Conservation (phyloP, 1,140 invertebrate genomes). For the Monomorium pharaonis region DNA sequence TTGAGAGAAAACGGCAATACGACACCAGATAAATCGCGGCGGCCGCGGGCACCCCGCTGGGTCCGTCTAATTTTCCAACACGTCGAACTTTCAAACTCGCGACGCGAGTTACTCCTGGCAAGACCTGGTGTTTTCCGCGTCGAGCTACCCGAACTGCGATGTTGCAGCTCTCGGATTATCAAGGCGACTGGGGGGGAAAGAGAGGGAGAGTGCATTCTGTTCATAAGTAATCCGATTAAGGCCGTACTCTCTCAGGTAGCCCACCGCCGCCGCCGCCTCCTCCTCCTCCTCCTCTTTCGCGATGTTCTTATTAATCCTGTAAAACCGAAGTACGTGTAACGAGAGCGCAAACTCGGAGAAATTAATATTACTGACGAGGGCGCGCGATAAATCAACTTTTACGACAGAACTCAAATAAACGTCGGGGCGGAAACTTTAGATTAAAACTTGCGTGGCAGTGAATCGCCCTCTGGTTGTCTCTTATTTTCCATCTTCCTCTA, state of each 20-base stretch:
- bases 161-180: slow-evolving; percentile 9
- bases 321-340: slow-evolving; percentile 70
- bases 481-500: neutral
- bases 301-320: slow-evolving; percentile 71
- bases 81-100: neutral
- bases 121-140: neutral
- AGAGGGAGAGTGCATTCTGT: slow-evolving; percentile 40
- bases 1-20: neutral
- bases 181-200: neutral
- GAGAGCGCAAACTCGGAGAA: slow-evolving; percentile 53
- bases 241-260: slow-evolving; percentile 39
- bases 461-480: neutral
- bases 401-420: slow-evolving; percentile 70
- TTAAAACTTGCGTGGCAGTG: slow-evolving; percentile 66
- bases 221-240: slow-evolving; percentile 67
- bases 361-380: slow-evolving; percentile 70
- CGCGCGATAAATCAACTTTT: slow-evolving; percentile 73
- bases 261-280: too few relatives aligned
- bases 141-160: neutral
- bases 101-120: neutral
- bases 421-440: slow-evolving; percentile 64
- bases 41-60: neutral
- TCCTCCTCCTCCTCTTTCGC: too few relatives aligned
- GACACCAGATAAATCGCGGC: neutral
- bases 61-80: neutral